Conservation (phyloP, 1,140 invertebrate genomes). For the Copidosoma floridanum region DNA sequence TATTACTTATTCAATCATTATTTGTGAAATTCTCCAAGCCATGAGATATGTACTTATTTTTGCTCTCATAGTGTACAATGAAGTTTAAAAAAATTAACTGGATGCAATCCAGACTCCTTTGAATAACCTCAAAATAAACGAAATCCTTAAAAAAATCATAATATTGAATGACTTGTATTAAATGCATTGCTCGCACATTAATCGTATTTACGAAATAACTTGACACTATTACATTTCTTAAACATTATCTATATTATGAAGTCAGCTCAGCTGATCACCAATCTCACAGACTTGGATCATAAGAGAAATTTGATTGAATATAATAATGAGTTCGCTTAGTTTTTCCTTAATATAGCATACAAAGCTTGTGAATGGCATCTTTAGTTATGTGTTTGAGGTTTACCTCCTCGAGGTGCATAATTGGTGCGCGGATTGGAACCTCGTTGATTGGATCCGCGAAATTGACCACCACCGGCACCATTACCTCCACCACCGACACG, state of each 20-base stretch:
- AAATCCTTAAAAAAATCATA: no score
- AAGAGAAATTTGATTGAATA: slow-evolving; percentile 14
- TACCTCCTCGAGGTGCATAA: slow-evolving; percentile 44
- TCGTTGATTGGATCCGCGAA: slow-evolving; percentile 44
- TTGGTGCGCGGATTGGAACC: slow-evolving; percentile 35
- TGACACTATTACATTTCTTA: no score
- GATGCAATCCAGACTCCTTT: no score
- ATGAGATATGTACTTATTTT: no score
- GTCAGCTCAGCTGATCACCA: neutral
- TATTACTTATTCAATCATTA: slow-evolving; percentile 35
- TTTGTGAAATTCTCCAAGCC: slow-evolving; percentile 42
- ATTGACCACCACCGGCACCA: slow-evolving; percentile 37
- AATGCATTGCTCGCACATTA: no score
- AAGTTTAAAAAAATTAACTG: no score
- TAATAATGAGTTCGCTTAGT: slow-evolving; percentile 19
- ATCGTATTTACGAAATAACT: no score
- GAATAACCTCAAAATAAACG: no score
- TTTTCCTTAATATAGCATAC: slow-evolving; percentile 18
- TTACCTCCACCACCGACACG: slow-evolving; percentile 10
- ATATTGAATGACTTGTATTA: no score
- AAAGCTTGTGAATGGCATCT: slow-evolving; percentile 8
- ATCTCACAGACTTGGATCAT: slow-evolving; percentile 12
- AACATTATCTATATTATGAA: no score
- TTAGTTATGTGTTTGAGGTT: slow-evolving; percentile 30
- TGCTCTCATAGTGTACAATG: no score